Conservation (phyloP, 2,113 vertebrate genomes). For the Epinephelus lanceolatus region DNA sequence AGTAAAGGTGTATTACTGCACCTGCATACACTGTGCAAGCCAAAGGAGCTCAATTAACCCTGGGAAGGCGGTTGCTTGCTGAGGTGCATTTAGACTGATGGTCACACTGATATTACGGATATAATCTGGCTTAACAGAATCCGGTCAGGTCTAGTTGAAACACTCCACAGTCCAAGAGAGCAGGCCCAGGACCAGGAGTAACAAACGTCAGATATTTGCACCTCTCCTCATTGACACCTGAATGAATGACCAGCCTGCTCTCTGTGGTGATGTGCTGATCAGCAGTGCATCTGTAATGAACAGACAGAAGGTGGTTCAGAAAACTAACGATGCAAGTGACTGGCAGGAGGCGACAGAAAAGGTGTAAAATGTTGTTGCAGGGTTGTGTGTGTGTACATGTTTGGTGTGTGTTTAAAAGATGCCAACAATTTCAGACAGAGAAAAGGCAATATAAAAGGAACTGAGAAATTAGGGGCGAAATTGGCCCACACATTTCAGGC, state of each 20-base stretch:
- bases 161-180: constrained; percentile 47
- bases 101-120: too few species aligned
- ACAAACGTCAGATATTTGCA: constrained; percentile 69
- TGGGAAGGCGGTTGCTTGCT: too few species aligned
- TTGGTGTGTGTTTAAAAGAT: background rate
- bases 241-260: constrained; percentile 67
- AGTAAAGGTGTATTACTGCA: background rate
- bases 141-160: too few species aligned
- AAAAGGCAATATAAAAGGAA: too few species aligned
- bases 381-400: background rate
- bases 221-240: constrained; percentile 47
- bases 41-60: too few species aligned
- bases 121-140: too few species aligned
- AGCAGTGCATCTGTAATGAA: constrained; percentile 67
- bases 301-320: constrained; percentile 39
- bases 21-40: background rate
- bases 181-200: constrained; percentile 49
- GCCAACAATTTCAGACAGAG: too few species aligned
- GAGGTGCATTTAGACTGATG: too few species aligned
- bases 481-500: too few species aligned
- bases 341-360: constrained; percentile 19
- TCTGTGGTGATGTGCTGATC: constrained; percentile 61
- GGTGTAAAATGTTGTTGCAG: constrained; percentile 53
- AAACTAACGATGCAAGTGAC: constrained; percentile 17
- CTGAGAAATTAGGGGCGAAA: too few species aligned